Evolutionary conservation across 2,888 invertebrate species (phyloP).

Genomic region (Spodoptera littoralis): DNA sequence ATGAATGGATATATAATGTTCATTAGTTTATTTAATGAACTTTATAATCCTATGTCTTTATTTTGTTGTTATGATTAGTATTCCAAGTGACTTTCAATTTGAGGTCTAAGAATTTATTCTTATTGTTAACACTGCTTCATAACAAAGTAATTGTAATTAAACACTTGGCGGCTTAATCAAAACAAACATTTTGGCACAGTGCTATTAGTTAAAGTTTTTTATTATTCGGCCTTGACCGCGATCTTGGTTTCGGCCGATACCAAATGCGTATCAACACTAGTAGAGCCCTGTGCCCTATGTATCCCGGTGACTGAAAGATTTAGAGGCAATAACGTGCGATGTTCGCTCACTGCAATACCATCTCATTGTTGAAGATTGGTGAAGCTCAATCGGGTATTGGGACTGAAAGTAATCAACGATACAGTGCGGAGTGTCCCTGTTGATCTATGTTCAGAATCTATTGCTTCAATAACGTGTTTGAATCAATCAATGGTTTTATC

Average conservation of each 20-base stretch:
- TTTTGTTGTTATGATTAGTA: no score
- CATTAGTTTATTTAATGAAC: no score
- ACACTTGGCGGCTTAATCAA: no score
- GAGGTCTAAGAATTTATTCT: no score
- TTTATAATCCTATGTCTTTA: no score
- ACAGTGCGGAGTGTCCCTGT: constrained; percentile 47
- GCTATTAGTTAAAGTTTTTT: no score
- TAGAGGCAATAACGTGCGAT: constrained; percentile 86
- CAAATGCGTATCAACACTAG: constrained; percentile 31
- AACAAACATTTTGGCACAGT: no score
- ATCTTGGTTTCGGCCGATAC: constrained; percentile 20
- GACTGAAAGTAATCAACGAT: constrained; percentile 60
- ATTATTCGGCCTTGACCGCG: constrained; percentile 40
- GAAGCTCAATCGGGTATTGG: constrained; percentile 58
- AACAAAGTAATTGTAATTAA: no score
- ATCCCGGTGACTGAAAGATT: constrained; percentile 80
- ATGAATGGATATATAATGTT: no score
- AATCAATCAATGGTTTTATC: constrained; percentile 43
- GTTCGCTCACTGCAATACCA: constrained; percentile 78
- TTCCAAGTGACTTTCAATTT: no score
- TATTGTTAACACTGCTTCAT: no score
- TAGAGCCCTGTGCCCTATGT: constrained; percentile 60
- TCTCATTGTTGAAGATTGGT: constrained; percentile 81
- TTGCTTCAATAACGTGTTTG: constrained; percentile 42
- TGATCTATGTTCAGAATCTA: constrained; percentile 58